These are phyloP conservation scores for Sterna hirundo DNA, from an alignment of 2,113 vertebrate genomes.

Conservation along the genomic window DNA sequence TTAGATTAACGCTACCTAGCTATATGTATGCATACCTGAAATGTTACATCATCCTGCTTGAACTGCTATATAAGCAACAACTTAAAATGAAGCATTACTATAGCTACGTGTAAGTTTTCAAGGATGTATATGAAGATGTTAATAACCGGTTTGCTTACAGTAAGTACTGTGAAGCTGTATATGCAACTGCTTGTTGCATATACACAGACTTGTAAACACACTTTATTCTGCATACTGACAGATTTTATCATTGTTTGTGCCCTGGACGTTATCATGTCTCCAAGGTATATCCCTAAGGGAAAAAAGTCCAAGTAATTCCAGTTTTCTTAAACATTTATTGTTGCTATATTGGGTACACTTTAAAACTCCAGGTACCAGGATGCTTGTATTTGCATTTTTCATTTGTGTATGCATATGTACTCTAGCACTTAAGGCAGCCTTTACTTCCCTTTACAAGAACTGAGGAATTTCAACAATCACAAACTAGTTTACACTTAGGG, in stretches of 20 bases:
- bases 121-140: not conserved
- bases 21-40: not conserved
- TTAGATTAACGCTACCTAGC: not conserved
- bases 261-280: not conserved
- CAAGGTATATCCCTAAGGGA: not conserved
- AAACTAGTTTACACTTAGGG: not conserved
- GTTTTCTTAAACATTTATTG: not conserved
- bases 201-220: not conserved
- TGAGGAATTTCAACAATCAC: not conserved
- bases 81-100: not conserved
- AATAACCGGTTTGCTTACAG: not conserved
- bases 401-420: not conserved
- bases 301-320: not conserved
- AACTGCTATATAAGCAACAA: not conserved
- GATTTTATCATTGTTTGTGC: not conserved
- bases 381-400: not conserved
- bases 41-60: not conserved
- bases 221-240: not conserved
- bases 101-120: not conserved
- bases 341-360: not conserved
- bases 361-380: not conserved
- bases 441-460: not conserved
- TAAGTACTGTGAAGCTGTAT: not conserved
- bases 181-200: not conserved
- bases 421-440: not conserved